Base-by-base conservation (phyloP, 2,888 invertebrate species). In the Parnassius glacialis region DNA sequence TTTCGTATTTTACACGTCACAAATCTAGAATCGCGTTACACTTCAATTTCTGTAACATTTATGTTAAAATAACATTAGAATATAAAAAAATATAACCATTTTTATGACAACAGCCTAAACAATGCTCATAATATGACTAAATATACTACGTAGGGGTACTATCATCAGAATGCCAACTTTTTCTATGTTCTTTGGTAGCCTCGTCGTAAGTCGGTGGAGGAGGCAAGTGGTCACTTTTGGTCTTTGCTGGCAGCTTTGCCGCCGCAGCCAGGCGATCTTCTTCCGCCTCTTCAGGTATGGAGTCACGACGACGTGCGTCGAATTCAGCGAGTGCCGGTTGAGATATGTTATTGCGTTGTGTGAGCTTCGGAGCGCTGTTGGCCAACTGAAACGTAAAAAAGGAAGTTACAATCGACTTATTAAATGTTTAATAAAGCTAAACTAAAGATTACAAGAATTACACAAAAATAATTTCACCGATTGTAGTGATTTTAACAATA, bases 221-320 rank as follows among this genome's bases (percentile, higher is more conserved):
- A 2, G 83, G 86, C 7, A 87, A 67, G 53, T 85, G 80, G 45
- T 81, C 87, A 61, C 86, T 87, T 59, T 83, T 87, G n/a, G 87
- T 85, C 60, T 88, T 87, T 0, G 78, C 76, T 3, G 85, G 81
- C 20, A 78, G 78, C 62, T 81, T 81, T 42, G 83, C 71, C 3
- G 80, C 72, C 0, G 71, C 75, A 0, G 81, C 79, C 10, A 90
- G 70, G 1, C 82, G 78, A 55, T 92, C 92, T 66, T 92, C 92
- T 56, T 92, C 92, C 0, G 87, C 87, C 71, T 94, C 94, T 73
- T 94, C 94, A 0, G 94, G 94, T 61, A 94, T 94, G n/a, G 94
- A 93, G 74, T 93, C 93, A 10, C 93, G 87, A 9, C 93, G 90
- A 5, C 91, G 79, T 0, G 81, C 85, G 73, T 94, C 94, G 81